Evolutionary conservation across 2,113 vertebrate genomes (phyloP).

Genomic region (Tautogolabrus adspersus): DNA sequence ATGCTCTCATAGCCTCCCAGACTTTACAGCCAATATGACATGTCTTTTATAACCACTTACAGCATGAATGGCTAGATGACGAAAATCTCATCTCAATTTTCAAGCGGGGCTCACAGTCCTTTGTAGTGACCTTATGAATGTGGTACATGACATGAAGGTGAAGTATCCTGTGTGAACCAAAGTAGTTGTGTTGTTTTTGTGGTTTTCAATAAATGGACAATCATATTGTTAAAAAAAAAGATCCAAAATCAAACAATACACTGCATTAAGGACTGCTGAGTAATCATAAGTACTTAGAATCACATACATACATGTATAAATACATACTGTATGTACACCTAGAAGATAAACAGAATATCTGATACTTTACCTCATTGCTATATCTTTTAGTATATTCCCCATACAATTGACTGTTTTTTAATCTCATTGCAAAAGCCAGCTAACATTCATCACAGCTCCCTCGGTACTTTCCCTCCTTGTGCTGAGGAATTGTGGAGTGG

Average conservation of each 20-base stretch:
- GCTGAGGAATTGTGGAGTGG: too few species aligned
- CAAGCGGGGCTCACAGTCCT: not conserved
- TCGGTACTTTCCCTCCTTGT: not conserved
- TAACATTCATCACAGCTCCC: not conserved
- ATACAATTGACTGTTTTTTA: not conserved
- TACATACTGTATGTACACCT: too few species aligned
- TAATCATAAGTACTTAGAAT: too few species aligned
- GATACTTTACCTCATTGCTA: not conserved
- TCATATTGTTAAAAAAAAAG: too few species aligned
- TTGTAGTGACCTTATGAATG: slow-evolving; percentile 22
- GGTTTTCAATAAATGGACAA: too few species aligned
- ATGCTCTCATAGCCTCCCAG: slow-evolving; percentile 1
- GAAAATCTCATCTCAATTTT: slow-evolving; percentile 33
- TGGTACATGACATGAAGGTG: slow-evolving; percentile 32
- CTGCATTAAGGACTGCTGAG: too few species aligned
- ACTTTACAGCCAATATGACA: not conserved
- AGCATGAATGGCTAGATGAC: not conserved
- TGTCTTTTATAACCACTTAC: slow-evolving; percentile 28
- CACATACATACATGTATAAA: too few species aligned
- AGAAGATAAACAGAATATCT: not conserved
- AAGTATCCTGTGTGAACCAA: slow-evolving; percentile 10
- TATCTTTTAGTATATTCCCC: not conserved
- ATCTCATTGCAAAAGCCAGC: not conserved
- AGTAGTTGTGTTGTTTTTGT: not conserved
- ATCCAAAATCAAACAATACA: too few species aligned